Evolutionary conservation across 2,888 invertebrate genomes (phyloP), one percentile per base, ranked within the genome.

Genomic region (Melangyna quadrimaculata): DNA sequence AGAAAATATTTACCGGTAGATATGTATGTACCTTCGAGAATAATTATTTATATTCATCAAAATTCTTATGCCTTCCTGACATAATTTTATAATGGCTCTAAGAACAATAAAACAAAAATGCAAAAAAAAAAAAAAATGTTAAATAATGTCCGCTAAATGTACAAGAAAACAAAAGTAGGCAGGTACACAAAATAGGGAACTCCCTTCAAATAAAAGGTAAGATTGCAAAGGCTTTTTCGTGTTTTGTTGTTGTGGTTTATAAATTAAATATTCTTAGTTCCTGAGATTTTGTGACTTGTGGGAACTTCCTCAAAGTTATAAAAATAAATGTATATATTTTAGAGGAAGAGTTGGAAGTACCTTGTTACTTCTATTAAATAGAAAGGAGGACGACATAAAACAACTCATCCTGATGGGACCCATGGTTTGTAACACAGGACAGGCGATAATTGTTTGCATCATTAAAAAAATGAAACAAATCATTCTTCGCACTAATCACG

Each of bases 11-110:
- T 35, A 19, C 3, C 27, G 9, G 27, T 53, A 53, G 24, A 8
- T 57, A 19, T 32, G 3, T 32, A 35, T n/a, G n/a, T n/a, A n/a
- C n/a, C n/a, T n/a, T n/a, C 19, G 1, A 14, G 1, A 7, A 14
- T 24, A 12, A 24, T 22, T 48, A 48, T 51, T 51, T 51, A 27
- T 59, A 59, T 79, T 53, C 65, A 32, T 29, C 59, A 48, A 51
- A 63, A 29, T 40, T 55, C 74, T 73, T 78, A 29, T 43, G 57
- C 63, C 19, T 43, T 61, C 48, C 63, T 61, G 70, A 70, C 53
- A 75, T 69, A 74, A 73, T 55, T 48, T 43, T 24, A 10, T 74
- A 67, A 84, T 67, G 71, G 57, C 17, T 75, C 9, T 4, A 29
- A n/a, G 37, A 61, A 75, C n/a, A 48, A 63, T 48, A 57, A 40